Base-by-base conservation (phyloP, 2,888 invertebrate genomes). In the Apamea crenata region DNA sequence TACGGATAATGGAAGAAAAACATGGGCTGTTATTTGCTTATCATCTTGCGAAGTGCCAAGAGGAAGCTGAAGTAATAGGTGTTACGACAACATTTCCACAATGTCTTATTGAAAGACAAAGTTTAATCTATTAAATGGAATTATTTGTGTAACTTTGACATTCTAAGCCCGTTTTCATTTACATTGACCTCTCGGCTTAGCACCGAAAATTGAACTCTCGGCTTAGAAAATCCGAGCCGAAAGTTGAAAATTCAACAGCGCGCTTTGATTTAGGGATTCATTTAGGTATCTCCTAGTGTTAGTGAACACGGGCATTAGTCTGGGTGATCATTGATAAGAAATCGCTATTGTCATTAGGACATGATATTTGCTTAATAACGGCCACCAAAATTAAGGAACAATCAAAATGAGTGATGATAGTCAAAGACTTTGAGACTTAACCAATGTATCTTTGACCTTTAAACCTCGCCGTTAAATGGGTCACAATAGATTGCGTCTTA, bases 1-100 rank as follows among this genome's bases (percentile, higher is more conserved):
- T 70, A 65, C 69, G 56, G 73, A 76, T 85, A 86, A 85, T 85
- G 86, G 75, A 86, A 85, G 56, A 77, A 85, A 86, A 85, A 85
- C 83, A 85, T 77, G 59, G 77, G 18, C 32, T 77, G 85, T 67
- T 85, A 82, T 86, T 83, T 86, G 83, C 69, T 79, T 85, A 80
- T 78, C 80, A 83, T 80, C 83, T 72, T 53, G 69, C 36, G 56
- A 65, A 78, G 76, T 59, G 59, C 67, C 71, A 32, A 74, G 44
- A 79, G 74, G 74, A 76, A 65, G 61, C 71, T 71, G 61, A 71
- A 72, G 72, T 81, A 81, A 85, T 77, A 84, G 74, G 81, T 73
- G 86, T 82, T 75, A 63, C 29, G 66, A 75, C 77, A 86, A 80
- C 77, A 85, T 66, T 69, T 36, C 29, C 63, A 61, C 47, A 61